Conservation (phyloP, 2,888 invertebrate species). For the Melanophora roralis region DNA sequence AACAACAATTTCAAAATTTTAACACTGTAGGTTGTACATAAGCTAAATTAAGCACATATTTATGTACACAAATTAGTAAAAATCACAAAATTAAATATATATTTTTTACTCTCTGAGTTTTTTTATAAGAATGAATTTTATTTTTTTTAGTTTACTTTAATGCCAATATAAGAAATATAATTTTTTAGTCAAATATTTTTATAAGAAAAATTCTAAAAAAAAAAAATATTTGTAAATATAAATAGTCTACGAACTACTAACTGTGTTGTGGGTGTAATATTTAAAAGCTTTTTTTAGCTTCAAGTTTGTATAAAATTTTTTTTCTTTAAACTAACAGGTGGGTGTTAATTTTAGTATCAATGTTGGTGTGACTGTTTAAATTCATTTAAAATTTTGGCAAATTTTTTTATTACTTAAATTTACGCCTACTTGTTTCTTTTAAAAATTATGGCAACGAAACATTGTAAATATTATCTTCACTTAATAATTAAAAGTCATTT, state of each 20-base stretch:
- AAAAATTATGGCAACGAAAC: neutral
- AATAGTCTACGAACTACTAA: too few relatives aligned
- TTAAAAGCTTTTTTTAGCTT: neutral
- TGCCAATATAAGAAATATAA: too few relatives aligned
- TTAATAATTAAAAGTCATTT: too few relatives aligned
- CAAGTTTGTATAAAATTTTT: neutral
- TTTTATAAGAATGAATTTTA: too few relatives aligned
- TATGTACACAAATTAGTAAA: too few relatives aligned
- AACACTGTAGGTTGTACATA: slow-evolving; percentile 16
- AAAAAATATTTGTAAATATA: too few relatives aligned
- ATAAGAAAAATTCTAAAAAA: too few relatives aligned
- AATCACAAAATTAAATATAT: too few relatives aligned
- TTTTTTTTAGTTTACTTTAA: too few relatives aligned
- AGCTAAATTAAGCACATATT: neutral
- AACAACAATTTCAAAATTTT: neutral
- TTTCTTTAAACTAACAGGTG: slow-evolving; percentile 3
- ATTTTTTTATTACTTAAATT: neutral
- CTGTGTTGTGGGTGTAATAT: slow-evolving; percentile 21
- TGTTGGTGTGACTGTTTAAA: neutral
- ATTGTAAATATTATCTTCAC: too few relatives aligned
- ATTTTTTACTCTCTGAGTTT: too few relatives aligned
- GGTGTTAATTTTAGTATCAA: slow-evolving; percentile 30
- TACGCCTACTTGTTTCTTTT: neutral
- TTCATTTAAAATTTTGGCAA: slow-evolving; percentile 27
- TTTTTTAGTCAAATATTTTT: too few relatives aligned